Base-by-base conservation (phyloP, 2,797 vertebrate genomes). In the Epinephelus awoara region DNA sequence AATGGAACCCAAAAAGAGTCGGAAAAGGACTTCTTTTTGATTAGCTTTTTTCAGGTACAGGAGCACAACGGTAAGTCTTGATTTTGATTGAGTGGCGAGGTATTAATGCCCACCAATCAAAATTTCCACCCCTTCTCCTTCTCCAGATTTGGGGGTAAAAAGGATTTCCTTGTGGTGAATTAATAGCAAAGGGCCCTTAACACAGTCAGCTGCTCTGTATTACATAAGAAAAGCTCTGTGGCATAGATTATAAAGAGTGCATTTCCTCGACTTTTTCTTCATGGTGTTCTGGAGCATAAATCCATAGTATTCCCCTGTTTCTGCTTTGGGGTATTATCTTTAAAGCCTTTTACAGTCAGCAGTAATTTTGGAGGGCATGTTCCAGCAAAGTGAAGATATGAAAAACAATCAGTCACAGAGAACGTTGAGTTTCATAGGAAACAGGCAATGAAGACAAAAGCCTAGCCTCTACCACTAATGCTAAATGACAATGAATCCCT, bases 31-130 rank as follows among this genome's bases (percentile, higher is more conserved):
- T 74, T 93, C 66, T 87, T 85, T 92, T 83, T 89, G 58, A 85
- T 83, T 80, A 78, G 52, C 66, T 75, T 82, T 85, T 93, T 92
- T 74, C 93, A 94, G 93, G 91, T 91, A 80, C 88, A 71, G 91
- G 93, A 93, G 88, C 90, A 83, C 65, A 54, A 94, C 92, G 95
- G 96, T 96, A 96, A 96, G 96, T 96, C 79, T 79, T 13, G 88
- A 93, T 95, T 96, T 94, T 95, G 94, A 95, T 94, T 95, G 92
- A 81, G 84, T 87, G 85, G 88, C 67, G 59, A 86, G 86, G 85
- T 83, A 77, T 83, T 87, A 77, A 71, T 84, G 86, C 80, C 75
- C 64, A 85, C 79, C 93, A 93, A 93, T 95, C 93, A 95, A 95
- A 95, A 94, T 92, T 73, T 66, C 57, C 83, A 80, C 70, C 82